These are phyloP conservation scores for Cyanoramphus novaezelandiae DNA, from an alignment of 2,113 vertebrate species.

Conservation along the genomic window DNA sequence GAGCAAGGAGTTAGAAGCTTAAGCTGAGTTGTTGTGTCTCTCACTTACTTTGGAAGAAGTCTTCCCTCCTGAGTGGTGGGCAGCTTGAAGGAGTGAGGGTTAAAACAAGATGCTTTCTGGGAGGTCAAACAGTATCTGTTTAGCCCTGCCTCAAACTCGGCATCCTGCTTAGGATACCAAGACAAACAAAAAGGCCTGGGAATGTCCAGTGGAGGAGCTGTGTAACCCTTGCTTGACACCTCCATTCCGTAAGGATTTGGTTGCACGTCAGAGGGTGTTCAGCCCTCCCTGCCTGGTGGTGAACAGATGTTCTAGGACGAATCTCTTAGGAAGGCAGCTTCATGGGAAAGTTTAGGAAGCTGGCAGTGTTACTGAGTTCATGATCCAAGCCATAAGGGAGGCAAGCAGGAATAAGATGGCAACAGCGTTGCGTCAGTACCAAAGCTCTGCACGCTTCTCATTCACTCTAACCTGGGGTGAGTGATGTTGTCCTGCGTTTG, in stretches of 20 bases:
- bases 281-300: not conserved
- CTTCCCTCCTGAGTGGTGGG: not conserved
- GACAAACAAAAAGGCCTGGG: not conserved
- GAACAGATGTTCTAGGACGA: not conserved
- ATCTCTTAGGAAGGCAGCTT: not conserved
- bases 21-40: not conserved
- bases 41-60: not conserved
- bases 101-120: not conserved
- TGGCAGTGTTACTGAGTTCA: not conserved
- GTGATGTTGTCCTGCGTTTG: not conserved
- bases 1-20: not conserved
- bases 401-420: not conserved
- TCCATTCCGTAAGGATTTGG: not conserved
- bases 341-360: not conserved
- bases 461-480: not conserved
- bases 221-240: not conserved
- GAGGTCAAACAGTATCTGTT: not conserved
- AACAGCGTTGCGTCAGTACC: not conserved
- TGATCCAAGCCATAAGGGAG: rapidly evolving
- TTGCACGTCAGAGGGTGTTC: not conserved
- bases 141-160: not conserved
- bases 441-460: not conserved
- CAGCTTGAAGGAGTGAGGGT: not conserved
- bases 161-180: not conserved
- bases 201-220: not conserved